Percentiles rank a stretch among this genome's conserved stretches.
Evolutionary conservation across 2,113 vertebrate genomes (phyloP).

Genomic region (Willisornis vidua): DNA sequence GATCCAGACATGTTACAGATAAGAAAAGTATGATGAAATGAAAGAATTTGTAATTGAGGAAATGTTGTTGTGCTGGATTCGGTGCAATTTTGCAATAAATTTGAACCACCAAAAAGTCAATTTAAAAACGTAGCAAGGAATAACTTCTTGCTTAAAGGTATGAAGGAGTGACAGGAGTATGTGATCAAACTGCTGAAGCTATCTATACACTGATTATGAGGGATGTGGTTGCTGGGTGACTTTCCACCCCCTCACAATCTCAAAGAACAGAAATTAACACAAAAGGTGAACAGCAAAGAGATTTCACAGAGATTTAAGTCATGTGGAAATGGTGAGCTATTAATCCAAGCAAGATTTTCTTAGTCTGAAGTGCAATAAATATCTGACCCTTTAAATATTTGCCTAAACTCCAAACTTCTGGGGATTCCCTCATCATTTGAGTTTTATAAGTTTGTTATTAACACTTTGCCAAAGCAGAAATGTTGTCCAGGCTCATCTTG

Average conservation of each 20-base stretch:
- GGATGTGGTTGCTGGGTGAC: fast-evolving
- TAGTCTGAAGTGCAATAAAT: background rate
- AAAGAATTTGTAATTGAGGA: constrained; percentile 36
- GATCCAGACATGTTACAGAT: constrained; percentile 43
- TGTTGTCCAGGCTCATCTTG: background rate
- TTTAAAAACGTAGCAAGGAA: background rate
- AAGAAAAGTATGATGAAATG: constrained; percentile 58
- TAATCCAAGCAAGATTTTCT: background rate
- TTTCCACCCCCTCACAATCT: background rate
- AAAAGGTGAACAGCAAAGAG: background rate
- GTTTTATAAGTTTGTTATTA: background rate
- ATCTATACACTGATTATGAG: background rate
- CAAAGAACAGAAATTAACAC: background rate
- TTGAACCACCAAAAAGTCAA: background rate
- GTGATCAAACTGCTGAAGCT: background rate
- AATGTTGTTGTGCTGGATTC: background rate
- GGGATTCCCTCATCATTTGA: background rate
- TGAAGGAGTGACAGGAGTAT: background rate
- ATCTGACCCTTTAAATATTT: background rate
- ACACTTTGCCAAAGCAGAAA: background rate
- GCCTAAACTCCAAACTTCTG: background rate
- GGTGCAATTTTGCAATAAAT: background rate
- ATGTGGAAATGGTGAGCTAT: background rate
- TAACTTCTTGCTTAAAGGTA: background rate
- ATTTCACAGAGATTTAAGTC: background rate